Evolutionary conservation across 2,888 invertebrate species (phyloP).

Genomic region (Slavum lentiscoides): DNA sequence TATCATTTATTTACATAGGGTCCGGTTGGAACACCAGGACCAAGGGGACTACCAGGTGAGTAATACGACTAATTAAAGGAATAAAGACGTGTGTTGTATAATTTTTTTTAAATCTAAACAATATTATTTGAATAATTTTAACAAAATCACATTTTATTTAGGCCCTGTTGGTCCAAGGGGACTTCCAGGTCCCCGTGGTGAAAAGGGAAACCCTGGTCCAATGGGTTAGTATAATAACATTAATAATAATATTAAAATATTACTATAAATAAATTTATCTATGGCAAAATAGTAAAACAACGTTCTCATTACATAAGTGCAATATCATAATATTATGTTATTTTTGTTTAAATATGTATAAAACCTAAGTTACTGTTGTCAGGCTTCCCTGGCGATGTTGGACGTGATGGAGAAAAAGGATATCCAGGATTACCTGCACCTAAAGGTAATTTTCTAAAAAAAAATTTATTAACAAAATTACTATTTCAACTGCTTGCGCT

Average conservation of each 20-base stretch:
- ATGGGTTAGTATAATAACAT: slow-evolving; percentile 59
- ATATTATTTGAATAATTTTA: not conserved
- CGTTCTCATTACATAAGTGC: too few relatives aligned
- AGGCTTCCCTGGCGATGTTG: slow-evolving; percentile 76
- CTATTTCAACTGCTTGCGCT: not conserved
- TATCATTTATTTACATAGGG: slow-evolving; percentile 26
- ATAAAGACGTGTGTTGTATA: not conserved
- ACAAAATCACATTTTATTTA: slow-evolving; percentile 56
- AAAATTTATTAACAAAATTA: not conserved
- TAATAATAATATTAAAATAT: not conserved
- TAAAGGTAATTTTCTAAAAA: slow-evolving; percentile 59
- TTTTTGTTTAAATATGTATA: too few relatives aligned
- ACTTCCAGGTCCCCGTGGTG: slow-evolving; percentile 76
- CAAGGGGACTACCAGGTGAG: slow-evolving; percentile 36
- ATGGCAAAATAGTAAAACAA: too few relatives aligned
- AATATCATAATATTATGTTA: too few relatives aligned
- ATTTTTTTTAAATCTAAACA: not conserved
- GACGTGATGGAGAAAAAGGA: slow-evolving; percentile 68
- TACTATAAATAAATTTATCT: slow-evolving; percentile 55
- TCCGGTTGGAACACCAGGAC: not conserved
- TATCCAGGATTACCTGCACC: slow-evolving; percentile 63
- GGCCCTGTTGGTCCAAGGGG: slow-evolving; percentile 72
- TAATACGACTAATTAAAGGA: not conserved
- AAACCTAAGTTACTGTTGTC: slow-evolving; percentile 57
- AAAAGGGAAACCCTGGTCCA: slow-evolving; percentile 76